Evolutionary conservation across 2,888 invertebrate genomes (phyloP).

Genomic region (Caenorhabditis wallacei): DNA sequence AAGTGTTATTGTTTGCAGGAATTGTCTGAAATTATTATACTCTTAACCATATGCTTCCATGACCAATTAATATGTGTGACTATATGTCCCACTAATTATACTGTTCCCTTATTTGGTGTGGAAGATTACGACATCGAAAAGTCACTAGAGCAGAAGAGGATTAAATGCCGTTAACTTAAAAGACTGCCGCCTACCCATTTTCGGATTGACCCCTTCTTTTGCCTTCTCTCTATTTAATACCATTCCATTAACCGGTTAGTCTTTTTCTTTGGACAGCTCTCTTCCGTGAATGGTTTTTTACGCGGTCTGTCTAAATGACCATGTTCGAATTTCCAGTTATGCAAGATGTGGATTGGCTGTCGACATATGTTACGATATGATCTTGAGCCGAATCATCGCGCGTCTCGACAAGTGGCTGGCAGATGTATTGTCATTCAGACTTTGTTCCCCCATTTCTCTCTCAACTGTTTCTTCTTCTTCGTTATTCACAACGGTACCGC

Average conservation of each 20-base stretch:
- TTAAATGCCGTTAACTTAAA: constrained; percentile 55
- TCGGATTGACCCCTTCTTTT: constrained; percentile 59
- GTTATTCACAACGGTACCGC: constrained; percentile 37
- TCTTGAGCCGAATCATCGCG: constrained; percentile 53
- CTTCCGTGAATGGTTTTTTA: constrained; percentile 55
- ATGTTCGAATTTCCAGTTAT: constrained; percentile 63
- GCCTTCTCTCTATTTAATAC: constrained; percentile 13
- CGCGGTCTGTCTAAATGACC: neutral
- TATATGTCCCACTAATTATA: neutral
- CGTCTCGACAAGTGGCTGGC: constrained; percentile 68
- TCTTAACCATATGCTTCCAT: neutral
- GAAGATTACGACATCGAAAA: constrained; percentile 27
- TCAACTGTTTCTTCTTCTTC: neutral
- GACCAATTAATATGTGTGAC: neutral
- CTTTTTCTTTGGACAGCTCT: constrained; percentile 23
- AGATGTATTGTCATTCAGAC: constrained; percentile 67
- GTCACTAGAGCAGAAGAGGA: constrained; percentile 57
- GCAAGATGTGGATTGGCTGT: constrained; percentile 49
- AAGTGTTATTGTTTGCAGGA: constrained; percentile 92
- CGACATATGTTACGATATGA: constrained; percentile 66
- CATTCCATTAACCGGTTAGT: constrained; percentile 60
- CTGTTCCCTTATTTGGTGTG: neutral
- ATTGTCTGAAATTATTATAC: constrained; percentile 87
- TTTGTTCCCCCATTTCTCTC: constrained; percentile 7
- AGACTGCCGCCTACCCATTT: constrained; percentile 60